These are phyloP conservation scores for Diarsia rubi DNA, from an alignment of 2,888 invertebrate species.

Conservation along the genomic window DNA sequence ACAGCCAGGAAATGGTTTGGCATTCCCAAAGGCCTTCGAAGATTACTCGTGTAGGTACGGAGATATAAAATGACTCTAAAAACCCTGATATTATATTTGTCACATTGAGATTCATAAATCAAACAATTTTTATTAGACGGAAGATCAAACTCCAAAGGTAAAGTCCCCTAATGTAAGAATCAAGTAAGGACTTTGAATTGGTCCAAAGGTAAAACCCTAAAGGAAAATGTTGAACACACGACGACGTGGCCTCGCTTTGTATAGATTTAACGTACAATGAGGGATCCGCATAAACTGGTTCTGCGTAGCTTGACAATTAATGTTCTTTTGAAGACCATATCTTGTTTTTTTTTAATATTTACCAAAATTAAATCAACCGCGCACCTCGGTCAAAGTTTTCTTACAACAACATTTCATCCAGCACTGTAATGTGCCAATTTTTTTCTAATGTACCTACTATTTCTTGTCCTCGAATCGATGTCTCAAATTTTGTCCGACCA, in stretches of 20 bases:
- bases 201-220: neutral
- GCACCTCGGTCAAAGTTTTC: neutral
- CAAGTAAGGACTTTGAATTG: neutral
- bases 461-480: no score
- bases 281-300: no score
- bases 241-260: no score
- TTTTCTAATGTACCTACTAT: no score
- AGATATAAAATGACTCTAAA: neutral
- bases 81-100: conserved; percentile 14
- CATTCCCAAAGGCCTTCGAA: neutral
- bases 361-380: neutral
- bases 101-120: neutral
- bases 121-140: neutral
- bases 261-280: no score
- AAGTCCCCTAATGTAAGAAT: neutral
- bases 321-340: no score
- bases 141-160: neutral
- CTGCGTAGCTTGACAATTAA: no score
- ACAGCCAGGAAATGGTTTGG: neutral
- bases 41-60: neutral
- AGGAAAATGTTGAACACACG: neutral
- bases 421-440: neutral
- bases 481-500: no score
- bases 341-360: neutral
- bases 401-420: neutral